These are phyloP conservation scores for Microcebus murinus DNA, from an alignment of 2,113 vertebrate genomes.

Conservation along the genomic window DNA sequence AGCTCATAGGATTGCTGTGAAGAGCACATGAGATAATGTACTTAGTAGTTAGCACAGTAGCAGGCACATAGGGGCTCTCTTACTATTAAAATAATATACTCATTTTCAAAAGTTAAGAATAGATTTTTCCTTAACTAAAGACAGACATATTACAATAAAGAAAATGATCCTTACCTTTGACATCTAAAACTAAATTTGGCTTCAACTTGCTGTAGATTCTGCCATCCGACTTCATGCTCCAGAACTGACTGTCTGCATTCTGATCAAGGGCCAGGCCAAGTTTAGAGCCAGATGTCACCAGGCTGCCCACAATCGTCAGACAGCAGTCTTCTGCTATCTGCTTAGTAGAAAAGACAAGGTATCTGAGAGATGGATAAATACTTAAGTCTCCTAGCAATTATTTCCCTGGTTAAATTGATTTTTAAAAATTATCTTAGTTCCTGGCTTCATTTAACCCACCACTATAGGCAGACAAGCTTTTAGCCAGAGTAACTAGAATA, in stretches of 20 bases:
- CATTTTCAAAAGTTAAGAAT: slow-evolving; percentile 1
- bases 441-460: neutral
- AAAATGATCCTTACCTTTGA: slow-evolving; percentile 92
- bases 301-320: slow-evolving; percentile 90
- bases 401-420: neutral
- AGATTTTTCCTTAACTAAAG: slow-evolving; percentile 22
- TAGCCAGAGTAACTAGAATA: neutral
- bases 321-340: slow-evolving; percentile 94
- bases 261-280: slow-evolving; percentile 90
- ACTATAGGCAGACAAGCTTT: neutral
- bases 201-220: slow-evolving; percentile 91
- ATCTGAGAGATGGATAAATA: neutral
- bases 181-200: slow-evolving; percentile 93
- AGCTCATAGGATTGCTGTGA: neutral
- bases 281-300: slow-evolving; percentile 93
- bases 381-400: neutral
- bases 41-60: neutral
- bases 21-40: no score
- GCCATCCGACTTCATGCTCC: slow-evolving; percentile 92
- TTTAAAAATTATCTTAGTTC: neutral
- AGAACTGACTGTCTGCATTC: slow-evolving; percentile 90
- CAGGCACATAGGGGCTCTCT: neutral
- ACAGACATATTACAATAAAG: neutral
- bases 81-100: neutral
- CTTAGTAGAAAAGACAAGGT: neutral